These are phyloP conservation scores for Tachysurus fulvidraco DNA, from an alignment of 2,113 vertebrate genomes.

Conservation along the genomic window DNA sequence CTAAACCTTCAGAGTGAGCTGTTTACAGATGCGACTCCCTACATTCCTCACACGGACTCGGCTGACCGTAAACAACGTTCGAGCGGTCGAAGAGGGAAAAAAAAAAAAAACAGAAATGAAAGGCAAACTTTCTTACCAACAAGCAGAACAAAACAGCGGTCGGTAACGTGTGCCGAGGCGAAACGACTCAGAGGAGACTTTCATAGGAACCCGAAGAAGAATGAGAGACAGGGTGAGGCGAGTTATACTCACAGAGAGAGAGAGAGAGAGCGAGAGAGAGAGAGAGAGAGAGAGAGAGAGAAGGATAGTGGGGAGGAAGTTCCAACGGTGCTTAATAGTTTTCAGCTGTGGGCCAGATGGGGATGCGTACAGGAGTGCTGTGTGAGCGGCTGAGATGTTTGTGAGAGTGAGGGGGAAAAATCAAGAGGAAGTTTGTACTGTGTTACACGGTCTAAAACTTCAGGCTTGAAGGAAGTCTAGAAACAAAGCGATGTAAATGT, in stretches of 20 bases:
- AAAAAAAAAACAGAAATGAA: constrained; percentile 49
- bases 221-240: constrained; percentile 55
- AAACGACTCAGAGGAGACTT: constrained; percentile 9
- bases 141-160: constrained; percentile 39
- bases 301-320: constrained; percentile 69
- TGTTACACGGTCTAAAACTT: background rate
- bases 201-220: constrained; percentile 55
- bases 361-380: constrained; percentile 61
- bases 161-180: constrained; percentile 14
- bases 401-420: constrained; percentile 20
- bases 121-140: constrained; percentile 45
- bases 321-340: constrained; percentile 72
- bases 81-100: constrained; percentile 7
- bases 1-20: constrained; percentile 54
- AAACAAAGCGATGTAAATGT: background rate
- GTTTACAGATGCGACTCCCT: constrained; percentile 56
- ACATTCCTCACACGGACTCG: constrained; percentile 61
- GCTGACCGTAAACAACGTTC: constrained; percentile 28
- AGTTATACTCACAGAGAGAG: constrained; percentile 63
- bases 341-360: constrained; percentile 79
- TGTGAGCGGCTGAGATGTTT: constrained; percentile 61
- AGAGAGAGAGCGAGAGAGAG: constrained; percentile 48
- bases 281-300: constrained; percentile 23
- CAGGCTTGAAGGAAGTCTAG: background rate
- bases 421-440: background rate